Base-by-base conservation (phyloP, 1,140 invertebrate genomes). In the Nasonia longicornis region DNA sequence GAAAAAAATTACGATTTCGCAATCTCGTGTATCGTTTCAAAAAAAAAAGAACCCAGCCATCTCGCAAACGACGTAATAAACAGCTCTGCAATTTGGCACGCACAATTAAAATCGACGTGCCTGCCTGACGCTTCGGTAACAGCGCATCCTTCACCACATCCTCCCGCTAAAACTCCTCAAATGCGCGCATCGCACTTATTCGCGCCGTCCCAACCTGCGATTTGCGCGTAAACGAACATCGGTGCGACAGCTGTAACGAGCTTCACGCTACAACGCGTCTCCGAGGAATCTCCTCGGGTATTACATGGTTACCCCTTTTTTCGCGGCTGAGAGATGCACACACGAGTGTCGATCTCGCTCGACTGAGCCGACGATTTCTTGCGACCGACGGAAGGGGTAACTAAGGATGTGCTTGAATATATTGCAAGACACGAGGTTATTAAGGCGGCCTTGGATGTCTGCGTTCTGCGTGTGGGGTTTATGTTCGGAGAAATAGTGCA, bases 71-170 rank as follows among this genome's bases (percentile, higher is more conserved):
- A n/a, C 20, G 20, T 58, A 58, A 58, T 58, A 58, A 58, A 20
- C 52, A n/a, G 6, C 52, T n/a, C 26, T 26, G 26, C 16, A 58
- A 11, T 67, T 14, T 31, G 7, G 22, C 64, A 29, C 22, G 64
- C 64, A 67, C 64, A 31, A 26, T 67, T 67, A 29, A 67, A 67
- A 29, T 67, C 22, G 64, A 67, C 64, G 29, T 58, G 6, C 26
- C 11, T 16, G 14, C 22, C 64, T 10, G 26, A 67, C 64, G 64
- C 64, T 20, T 58, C 16, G 1, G 64, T 67, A 67, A 67, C 29
- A 67, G 10, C 64, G 26, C 26, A 67, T 67, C 64, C 64, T 67
- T 67, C 26, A 67, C 64, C 11, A 31, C 64, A 67, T 67, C 64
- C 64, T 67, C 20, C 22, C 64, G 52, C 16, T 58, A n/a, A 58